These are phyloP conservation scores for Oscheius myriophilus DNA, from an alignment of 2,888 invertebrate genomes.

Conservation along the genomic window DNA sequence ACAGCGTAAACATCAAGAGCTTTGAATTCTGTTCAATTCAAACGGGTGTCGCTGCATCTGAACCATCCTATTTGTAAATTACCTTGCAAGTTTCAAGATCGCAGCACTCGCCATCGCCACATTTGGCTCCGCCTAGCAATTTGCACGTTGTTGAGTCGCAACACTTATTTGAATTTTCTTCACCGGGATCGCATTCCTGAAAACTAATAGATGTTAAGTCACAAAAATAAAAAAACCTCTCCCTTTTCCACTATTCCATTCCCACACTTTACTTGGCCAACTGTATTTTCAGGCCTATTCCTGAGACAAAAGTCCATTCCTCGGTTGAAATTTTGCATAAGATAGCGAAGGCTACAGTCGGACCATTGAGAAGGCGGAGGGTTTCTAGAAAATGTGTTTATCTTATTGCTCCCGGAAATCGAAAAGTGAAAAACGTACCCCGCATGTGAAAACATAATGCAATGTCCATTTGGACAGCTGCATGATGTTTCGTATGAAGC, in stretches of 20 bases:
- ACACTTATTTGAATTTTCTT: conserved; percentile 75
- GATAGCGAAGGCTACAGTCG: conserved; percentile 88
- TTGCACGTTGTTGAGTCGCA: conserved; percentile 87
- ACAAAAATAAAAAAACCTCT: conserved; percentile 74
- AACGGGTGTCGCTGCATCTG: no score
- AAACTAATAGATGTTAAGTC: not conserved
- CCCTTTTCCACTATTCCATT: conserved; percentile 96
- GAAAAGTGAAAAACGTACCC: conserved; percentile 34
- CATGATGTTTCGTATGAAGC: conserved; percentile 83
- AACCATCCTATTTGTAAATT: conserved; percentile 65
- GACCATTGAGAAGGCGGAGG: conserved; percentile 82
- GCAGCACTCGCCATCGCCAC: conserved; percentile 94
- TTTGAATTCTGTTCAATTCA: no score
- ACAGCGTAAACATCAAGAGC: no score
- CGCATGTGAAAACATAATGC: conserved; percentile 95
- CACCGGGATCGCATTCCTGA: conserved; percentile 89
- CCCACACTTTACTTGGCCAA: conserved; percentile 80
- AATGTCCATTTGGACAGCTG: conserved; percentile 75
- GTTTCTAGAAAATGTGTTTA: conserved; percentile 65
- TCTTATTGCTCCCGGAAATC: not conserved
- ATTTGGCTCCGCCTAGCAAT: conserved; percentile 87
- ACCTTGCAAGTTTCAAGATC: conserved; percentile 79
- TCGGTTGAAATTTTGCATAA: conserved; percentile 85
- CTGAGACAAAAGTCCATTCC: conserved; percentile 95
- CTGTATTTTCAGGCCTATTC: conserved; percentile 81